Base-by-base conservation (phyloP, 1,140 invertebrate species). In the Zaprionus gabonicus region DNA sequence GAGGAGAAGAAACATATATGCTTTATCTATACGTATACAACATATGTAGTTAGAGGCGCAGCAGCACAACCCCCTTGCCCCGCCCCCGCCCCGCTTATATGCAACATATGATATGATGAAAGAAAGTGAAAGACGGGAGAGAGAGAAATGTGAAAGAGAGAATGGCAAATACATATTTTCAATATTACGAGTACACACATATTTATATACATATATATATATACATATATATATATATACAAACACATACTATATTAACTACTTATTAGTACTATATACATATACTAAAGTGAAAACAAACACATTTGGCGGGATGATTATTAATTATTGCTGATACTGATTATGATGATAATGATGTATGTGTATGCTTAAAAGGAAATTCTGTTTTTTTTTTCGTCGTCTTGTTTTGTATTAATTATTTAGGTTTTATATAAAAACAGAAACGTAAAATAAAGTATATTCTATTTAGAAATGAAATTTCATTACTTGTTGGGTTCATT, bases 371-470 rank as follows among this genome's bases (percentile, higher is more conserved):
- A 67, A 78, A 71, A 73, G 78, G 56, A 78, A 80, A 51, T 57
- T 53, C 41, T 75, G 36, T 72, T 79, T 76, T 79, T 82, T 82
- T 85, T 86, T 82, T 76, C n/a, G 31, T 46, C 79, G 78, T 88
- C 78, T 81, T 87, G 78, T 84, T 88, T 90, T 86, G 80, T 81
- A 81, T 88, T 88, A 79, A 81, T 87, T 86, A 81, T 60, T 84
- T 90, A 90, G 78, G 85, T 88, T 88, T 88, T 88, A 88, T 81
- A 90, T 90, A 88, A 83, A 88, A 81, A 80, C 68, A 84, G 59
- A 83, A 81, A 63, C 74, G 73, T 88, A 88, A 87, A 87, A 87
- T 87, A 88, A 77, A 87, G 57, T 81, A 88, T 84, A 87, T 88
- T 87, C 78, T 87, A 88, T 87, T 88, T 87, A 88, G 84, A 87